A percentile compares a stretch with the other conserved stretches of the same genome.
These are phyloP conservation scores for Stichopus horrens DNA, from an alignment of 53 echinoderm and acorn worm species.

Conservation along the genomic window DNA sequence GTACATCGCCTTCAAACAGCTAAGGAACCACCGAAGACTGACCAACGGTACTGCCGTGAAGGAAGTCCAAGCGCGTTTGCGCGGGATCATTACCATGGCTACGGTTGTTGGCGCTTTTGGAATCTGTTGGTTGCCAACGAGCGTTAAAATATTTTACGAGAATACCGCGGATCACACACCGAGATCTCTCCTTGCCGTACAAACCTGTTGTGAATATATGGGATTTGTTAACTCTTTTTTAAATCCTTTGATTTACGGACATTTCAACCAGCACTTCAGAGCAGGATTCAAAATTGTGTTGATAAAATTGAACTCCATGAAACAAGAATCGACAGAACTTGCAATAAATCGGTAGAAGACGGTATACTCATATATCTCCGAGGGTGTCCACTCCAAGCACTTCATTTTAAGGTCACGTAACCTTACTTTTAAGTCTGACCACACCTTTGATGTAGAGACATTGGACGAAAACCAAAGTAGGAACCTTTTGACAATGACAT, in stretches of 20 bases:
- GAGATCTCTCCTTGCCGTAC: not conserved
- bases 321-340: not conserved
- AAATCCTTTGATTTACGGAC: conserved; percentile 15
- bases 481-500: too few species aligned
- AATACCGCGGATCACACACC: not conserved
- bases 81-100: conserved; percentile 23
- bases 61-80: not conserved
- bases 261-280: conserved; percentile 11
- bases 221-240: not conserved
- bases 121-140: conserved; percentile 19
- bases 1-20: not conserved
- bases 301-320: not conserved
- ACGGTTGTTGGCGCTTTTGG: conserved; percentile 25
- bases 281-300: conserved; percentile 9
- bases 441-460: too few species aligned
- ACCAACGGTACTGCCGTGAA: not conserved
- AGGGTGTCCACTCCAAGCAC: too few species aligned
- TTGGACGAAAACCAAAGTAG: too few species aligned
- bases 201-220: conserved; percentile 4
- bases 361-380: too few species aligned
- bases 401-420: too few species aligned
- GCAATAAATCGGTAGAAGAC: too few species aligned
- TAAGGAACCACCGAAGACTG: not conserved
- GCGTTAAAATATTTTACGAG: conserved; percentile 12
- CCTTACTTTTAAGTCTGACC: too few species aligned